Conservation (phyloP, 2,888 invertebrate species). For the Sinotaia quadrata region DNA sequence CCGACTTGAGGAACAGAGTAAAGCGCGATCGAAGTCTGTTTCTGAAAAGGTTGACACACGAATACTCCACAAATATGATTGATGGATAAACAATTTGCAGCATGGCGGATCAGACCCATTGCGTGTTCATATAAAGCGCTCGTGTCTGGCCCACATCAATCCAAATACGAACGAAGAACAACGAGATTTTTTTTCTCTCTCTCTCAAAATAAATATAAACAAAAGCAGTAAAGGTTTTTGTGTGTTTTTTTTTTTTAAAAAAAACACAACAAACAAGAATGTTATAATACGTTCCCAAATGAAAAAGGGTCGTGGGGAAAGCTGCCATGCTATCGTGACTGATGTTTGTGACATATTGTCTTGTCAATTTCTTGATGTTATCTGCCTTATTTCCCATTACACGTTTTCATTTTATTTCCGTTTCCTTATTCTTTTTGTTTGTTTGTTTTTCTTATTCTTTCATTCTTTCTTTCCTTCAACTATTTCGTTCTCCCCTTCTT, state of each 20-base stretch:
- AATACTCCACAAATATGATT: slow-evolving; percentile 5
- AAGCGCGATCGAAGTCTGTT: slow-evolving; percentile 4
- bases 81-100: slow-evolving; percentile 3
- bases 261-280: too few species aligned
- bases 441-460: neutral
- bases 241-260: too few species aligned
- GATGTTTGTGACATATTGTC: too few species aligned
- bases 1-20: neutral
- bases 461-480: neutral
- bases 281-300: too few species aligned
- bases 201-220: too few species aligned
- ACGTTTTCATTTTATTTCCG: neutral
- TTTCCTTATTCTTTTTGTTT: neutral
- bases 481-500: neutral
- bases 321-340: too few species aligned
- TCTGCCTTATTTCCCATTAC: neutral
- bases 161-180: too few species aligned
- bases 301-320: too few species aligned
- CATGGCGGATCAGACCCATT: neutral
- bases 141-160: neutral
- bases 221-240: too few species aligned
- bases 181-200: too few species aligned
- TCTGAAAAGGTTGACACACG: slow-evolving; percentile 7
- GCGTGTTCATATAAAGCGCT: neutral
- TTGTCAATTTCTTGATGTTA: too few species aligned